Evolutionary conservation across 2,113 vertebrate genomes (phyloP).

Genomic region (Balaeniceps rex): DNA sequence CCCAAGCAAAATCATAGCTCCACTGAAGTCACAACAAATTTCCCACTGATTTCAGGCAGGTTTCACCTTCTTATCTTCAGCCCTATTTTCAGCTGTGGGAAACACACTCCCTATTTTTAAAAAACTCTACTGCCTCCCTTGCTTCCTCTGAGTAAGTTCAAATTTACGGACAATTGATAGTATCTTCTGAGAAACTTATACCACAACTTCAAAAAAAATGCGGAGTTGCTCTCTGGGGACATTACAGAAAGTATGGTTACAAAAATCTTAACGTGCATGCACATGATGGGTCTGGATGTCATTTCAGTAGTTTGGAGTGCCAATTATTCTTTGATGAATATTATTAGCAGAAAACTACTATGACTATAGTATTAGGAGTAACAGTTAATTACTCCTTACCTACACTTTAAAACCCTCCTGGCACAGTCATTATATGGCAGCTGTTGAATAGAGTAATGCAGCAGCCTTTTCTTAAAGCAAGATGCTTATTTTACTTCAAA

Average conservation of each 20-base stretch:
- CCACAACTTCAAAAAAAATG: neutral
- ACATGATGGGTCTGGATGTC: neutral
- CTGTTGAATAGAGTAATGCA: slow-evolving; percentile 19
- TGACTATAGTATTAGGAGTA: neutral
- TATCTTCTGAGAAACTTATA: neutral
- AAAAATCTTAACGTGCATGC: neutral
- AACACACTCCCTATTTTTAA: neutral
- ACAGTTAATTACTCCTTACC: slow-evolving; percentile 12
- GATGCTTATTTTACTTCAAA: slow-evolving; percentile 34
- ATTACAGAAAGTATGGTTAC: neutral
- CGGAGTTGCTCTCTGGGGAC: neutral
- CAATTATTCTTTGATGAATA: neutral
- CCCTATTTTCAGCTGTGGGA: neutral
- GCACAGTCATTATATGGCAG: neutral
- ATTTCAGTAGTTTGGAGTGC: neutral
- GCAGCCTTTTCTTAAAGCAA: slow-evolving; percentile 12
- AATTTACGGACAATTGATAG: neutral
- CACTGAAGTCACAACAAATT: neutral
- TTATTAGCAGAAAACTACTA: neutral
- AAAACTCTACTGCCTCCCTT: neutral
- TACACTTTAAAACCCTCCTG: neutral
- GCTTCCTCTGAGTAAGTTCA: neutral
- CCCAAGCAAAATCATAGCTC: neutral
- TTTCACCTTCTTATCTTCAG: neutral
- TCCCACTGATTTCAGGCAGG: neutral